Base-by-base conservation (phyloP, 2,797 vertebrate species). In the Botia almorhae region DNA sequence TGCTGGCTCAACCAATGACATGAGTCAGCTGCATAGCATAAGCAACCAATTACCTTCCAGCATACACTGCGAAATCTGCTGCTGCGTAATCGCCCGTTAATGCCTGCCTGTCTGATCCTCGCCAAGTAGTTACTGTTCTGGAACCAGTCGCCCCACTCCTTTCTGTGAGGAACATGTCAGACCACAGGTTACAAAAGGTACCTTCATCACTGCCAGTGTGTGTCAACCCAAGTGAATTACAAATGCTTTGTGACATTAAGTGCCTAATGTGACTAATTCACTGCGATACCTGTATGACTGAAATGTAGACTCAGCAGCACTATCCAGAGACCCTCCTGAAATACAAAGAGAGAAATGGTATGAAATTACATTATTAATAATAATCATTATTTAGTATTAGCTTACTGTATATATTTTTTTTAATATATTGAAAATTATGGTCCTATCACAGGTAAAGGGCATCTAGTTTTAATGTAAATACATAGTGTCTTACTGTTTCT, bases 91-190 rank as follows among this genome's bases (percentile, higher is more conserved):
- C 93, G 94, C 74, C 98, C 98, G 87, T 94, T 97, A 95, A 98
- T 95, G 93, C 98, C 97, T 86, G 96, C 95, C 94, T 97, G 97
- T 90, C 96, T 94, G 94, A 97, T 95, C 90, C 96, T 93, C 91
- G 96, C 94, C 95, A 97, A 95, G 94, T 98, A 99, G 95, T 98
- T 99, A 94, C 95, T 97, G 95, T 98, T 96, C 94, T 97, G 95
- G 94, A 99, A 98, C 90, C 98, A 93, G 91, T 98, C 96, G 90
- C 99, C 96, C 97, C 98, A 99, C 95, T 99, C 98, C 94, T 96
- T 98, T 92, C 98, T 99, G 92, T 16, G 71, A 10, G 92, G 90
- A 86, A 19, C 10, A 56, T 3, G n/a, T 65, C 21, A 46, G 29
- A 71, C 58, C 53, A 3, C 39, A 51, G 26, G 60, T 61, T 63